These are phyloP conservation scores for Sardinella longiceps DNA, from an alignment of 2,797 vertebrate species.

Conservation along the genomic window DNA sequence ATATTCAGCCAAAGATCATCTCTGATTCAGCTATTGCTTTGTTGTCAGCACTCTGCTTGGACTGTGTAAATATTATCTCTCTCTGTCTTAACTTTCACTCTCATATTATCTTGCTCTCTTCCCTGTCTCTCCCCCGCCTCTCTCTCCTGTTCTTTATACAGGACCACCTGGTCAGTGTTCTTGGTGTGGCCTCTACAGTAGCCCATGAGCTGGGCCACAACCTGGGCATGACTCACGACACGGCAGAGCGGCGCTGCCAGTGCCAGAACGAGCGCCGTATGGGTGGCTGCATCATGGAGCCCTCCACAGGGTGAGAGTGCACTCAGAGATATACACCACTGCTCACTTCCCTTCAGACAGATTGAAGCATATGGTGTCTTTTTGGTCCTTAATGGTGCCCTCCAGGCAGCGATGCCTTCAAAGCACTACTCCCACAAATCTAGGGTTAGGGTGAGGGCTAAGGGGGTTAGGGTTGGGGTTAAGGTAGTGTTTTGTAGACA, in stretches of 20 bases:
- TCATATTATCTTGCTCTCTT: too few relatives aligned
- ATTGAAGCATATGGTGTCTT: too few relatives aligned
- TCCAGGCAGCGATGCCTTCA: too few relatives aligned
- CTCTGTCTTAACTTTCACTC: not conserved
- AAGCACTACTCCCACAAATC: too few relatives aligned
- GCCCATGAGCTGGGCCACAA: slow-evolving; percentile 94
- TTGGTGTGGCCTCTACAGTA: slow-evolving; percentile 87
- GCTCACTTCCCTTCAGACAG: too few relatives aligned
- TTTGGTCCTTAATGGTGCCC: too few relatives aligned
- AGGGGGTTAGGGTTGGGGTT: too few relatives aligned
- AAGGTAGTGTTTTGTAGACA: too few relatives aligned
- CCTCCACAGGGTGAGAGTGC: slow-evolving; percentile 82
- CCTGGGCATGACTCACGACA: slow-evolving; percentile 87
- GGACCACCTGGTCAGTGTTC: slow-evolving; percentile 88
- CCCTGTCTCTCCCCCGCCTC: not conserved
- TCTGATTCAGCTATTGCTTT: not conserved
- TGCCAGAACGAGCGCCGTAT: slow-evolving; percentile 78
- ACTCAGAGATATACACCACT: not conserved
- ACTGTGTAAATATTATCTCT: not conserved
- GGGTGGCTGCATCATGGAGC: slow-evolving; percentile 93
- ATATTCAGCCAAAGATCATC: too few relatives aligned
- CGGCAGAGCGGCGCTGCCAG: slow-evolving; percentile 72
- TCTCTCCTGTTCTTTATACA: slow-evolving; percentile 58
- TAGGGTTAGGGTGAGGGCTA: too few relatives aligned
- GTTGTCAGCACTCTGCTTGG: not conserved